These are phyloP conservation scores for Chirona hameri DNA, from an alignment of 2,888 invertebrate species.

Conservation along the genomic window DNA sequence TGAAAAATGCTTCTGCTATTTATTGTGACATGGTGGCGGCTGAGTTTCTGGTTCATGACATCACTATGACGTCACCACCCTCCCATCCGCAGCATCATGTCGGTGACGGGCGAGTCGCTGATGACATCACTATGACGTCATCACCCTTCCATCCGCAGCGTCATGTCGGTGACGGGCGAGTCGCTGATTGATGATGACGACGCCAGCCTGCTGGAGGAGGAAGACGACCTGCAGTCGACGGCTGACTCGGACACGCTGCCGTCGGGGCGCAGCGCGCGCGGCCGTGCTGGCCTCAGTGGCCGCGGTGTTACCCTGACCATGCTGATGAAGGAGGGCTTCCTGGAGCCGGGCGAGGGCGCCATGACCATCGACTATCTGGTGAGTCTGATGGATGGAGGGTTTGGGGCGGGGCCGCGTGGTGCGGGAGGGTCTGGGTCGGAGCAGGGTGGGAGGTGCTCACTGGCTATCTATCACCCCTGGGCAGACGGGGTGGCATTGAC, in stretches of 20 bases:
- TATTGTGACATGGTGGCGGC: no score
- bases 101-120: not conserved
- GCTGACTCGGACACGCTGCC: constrained; percentile 13
- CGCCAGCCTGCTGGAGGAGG: constrained; percentile 5
- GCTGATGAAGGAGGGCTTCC: constrained; percentile 76
- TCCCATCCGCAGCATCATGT: not conserved
- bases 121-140: not conserved
- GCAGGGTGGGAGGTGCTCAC: not conserved
- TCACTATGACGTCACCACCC: not conserved
- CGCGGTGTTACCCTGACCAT: constrained; percentile 69
- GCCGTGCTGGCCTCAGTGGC: constrained; percentile 30
- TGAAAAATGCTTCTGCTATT: no score
- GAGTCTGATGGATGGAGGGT: not conserved
- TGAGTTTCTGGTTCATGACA: no score
- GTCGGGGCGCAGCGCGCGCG: constrained; percentile 8
- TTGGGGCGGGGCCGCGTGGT: not conserved
- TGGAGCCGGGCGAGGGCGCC: constrained; percentile 74
- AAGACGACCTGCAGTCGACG: constrained; percentile 11
- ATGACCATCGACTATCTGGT: constrained; percentile 87
- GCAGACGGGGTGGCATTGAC: no score
- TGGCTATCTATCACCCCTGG: no score
- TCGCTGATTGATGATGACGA: not conserved
- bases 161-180: not conserved
- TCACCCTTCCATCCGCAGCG: not conserved
- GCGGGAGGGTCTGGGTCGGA: not conserved